These are phyloP conservation scores for Nemurella pictetii DNA, from an alignment of 2,888 invertebrate genomes.

Conservation along the genomic window DNA sequence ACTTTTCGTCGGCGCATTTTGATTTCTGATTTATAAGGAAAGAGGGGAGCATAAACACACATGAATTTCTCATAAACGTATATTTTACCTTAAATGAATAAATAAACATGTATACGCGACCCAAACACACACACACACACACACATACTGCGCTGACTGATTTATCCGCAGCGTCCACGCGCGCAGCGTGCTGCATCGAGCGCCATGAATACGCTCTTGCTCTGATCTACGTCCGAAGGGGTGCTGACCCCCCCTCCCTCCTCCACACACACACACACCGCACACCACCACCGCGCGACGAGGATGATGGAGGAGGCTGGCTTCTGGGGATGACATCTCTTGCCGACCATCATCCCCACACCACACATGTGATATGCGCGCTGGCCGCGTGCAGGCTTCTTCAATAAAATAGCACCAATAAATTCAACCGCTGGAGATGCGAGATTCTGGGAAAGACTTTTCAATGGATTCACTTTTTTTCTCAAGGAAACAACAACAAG, in stretches of 20 bases:
- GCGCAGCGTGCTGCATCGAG: not conserved
- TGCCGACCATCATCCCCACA: not conserved
- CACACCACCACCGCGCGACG: too few species aligned
- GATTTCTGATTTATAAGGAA: not conserved
- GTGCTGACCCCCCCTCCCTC: not conserved
- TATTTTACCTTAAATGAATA: slow-evolving; percentile 1
- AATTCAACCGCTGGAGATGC: not conserved
- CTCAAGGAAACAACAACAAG: not conserved
- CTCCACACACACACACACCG: too few species aligned
- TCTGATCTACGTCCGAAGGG: not conserved
- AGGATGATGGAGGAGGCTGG: not conserved
- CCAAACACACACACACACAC: too few species aligned
- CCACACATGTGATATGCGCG: not conserved
- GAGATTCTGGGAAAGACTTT: not conserved
- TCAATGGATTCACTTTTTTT: not conserved
- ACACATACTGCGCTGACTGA: too few species aligned
- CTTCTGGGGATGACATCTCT: not conserved
- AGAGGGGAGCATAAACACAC: not conserved
- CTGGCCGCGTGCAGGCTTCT: not conserved
- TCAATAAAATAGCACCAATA: not conserved
- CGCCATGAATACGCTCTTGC: not conserved
- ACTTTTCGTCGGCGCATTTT: too few species aligned
- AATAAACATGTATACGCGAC: not conserved
- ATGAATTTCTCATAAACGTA: not conserved
- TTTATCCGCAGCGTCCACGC: too few species aligned